Conservation (phyloP, 2,888 invertebrate genomes). For the Nephrotoma flavescens region DNA sequence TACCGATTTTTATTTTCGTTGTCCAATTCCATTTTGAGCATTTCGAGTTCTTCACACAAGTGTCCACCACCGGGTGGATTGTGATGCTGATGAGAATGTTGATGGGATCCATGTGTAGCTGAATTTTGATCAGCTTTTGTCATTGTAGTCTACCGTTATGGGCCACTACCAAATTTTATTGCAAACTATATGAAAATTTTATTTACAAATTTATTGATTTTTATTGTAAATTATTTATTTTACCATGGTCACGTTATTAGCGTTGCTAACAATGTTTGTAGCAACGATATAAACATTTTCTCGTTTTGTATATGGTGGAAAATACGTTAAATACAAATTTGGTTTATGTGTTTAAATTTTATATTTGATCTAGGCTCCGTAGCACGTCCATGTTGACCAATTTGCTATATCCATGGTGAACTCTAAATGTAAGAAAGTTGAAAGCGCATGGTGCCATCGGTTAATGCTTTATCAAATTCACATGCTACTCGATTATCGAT, state of each 20-base stretch:
- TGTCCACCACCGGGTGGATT: not conserved
- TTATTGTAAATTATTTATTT: not conserved
- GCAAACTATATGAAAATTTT: not conserved
- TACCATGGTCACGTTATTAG: not conserved
- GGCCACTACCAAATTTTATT: not conserved
- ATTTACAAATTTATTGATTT: not conserved
- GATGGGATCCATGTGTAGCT: not conserved
- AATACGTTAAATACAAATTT: not conserved
- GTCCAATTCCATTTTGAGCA: slow-evolving; percentile 4
- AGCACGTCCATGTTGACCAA: no score
- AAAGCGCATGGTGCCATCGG: no score
- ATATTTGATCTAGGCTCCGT: no score
- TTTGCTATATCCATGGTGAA: no score
- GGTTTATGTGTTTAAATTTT: no score
- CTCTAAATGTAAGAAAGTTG: no score
- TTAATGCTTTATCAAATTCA: no score
- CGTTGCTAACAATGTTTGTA: not conserved
- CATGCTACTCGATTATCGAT: no score
- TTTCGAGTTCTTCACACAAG: slow-evolving; percentile 1
- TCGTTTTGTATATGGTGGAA: not conserved
- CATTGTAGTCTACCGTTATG: not conserved
- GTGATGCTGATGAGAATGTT: not conserved
- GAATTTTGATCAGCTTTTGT: not conserved
- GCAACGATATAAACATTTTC: not conserved
- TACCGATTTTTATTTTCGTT: slow-evolving; percentile 4